Evolutionary conservation across 2,797 vertebrate genomes (phyloP), one percentile per base, ranked within the genome.

Genomic region (Percopsis omiscomaycus): DNA sequence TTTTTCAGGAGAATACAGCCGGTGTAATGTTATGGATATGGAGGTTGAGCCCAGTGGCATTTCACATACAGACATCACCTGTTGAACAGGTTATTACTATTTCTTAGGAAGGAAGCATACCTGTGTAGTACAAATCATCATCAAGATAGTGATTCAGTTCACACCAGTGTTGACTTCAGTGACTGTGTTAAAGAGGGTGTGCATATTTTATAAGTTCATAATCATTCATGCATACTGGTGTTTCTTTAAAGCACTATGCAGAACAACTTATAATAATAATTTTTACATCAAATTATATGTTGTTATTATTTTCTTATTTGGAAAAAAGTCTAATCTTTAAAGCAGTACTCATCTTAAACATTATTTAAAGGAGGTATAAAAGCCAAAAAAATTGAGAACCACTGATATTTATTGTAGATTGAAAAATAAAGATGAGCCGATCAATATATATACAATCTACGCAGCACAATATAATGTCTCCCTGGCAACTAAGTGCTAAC

Each of bases 381-480:
- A 37, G 32, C 32, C 32, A 5, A 37, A 37, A 37, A 37, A 37
- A 2, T 1, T 37, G 32, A 37, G 32, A 37, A 37, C 32, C 9
- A 37, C 5, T 37, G 6, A 37, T 37, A 37, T 37, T 37, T 37
- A 37, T 37, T 37, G 50, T 22, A 16, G 1, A 29, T 13, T 3
- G 61, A 16, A n/a, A 16, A 44, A 46, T 54, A 32, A 12, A 54
- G 70, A 71, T 1, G 46, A 48, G 42, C 16, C 55, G 57, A 64
- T 83, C 76, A 78, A 64, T 73, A 42, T 52, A 68, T 16, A 53
- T 66, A 3, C 2, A 75, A 76, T 69, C 55, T 15, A 66, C 69
- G 59, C 71, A 73, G 84, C 81, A 75, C 45, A 78, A 80, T 83
- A 72, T 8, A 55, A n/a, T 83, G 79, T 85, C 79, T 66, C 55